Evolutionary conservation across 2,888 invertebrate species (phyloP).

Genomic region (Carabus problematicus): DNA sequence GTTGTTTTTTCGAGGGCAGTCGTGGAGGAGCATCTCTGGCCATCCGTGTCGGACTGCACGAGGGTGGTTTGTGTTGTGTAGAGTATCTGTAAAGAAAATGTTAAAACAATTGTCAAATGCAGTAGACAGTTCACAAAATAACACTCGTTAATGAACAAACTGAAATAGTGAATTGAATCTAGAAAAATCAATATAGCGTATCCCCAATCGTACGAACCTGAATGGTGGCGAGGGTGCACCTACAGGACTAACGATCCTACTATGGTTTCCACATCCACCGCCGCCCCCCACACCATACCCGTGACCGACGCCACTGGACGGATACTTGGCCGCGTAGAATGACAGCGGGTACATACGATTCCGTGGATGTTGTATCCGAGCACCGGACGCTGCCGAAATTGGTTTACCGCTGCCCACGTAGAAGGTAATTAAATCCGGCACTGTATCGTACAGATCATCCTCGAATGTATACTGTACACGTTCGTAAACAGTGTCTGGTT

Average conservation of each 20-base stretch:
- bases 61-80: constrained; percentile 56
- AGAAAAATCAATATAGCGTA: too few species aligned
- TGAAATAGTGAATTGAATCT: too few species aligned
- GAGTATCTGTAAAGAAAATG: constrained; percentile 46
- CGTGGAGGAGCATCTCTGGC: constrained; percentile 61
- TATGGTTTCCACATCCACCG: constrained; percentile 55
- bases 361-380: constrained; percentile 84
- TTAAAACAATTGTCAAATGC: background rate
- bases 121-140: too few species aligned
- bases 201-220: constrained; percentile 41
- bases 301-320: constrained; percentile 62
- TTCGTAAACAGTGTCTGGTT: constrained; percentile 91
- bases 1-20: constrained; percentile 69
- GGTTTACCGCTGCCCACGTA: constrained; percentile 91
- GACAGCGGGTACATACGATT: constrained; percentile 82
- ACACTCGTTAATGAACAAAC: too few species aligned
- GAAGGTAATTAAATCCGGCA: constrained; percentile 91
- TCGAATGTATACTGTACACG: constrained; percentile 93
- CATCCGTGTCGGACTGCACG: constrained; percentile 65
- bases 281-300: constrained; percentile 54
- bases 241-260: constrained; percentile 58
- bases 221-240: constrained; percentile 53
- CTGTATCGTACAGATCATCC: constrained; percentile 91
- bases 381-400: constrained; percentile 88
- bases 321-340: constrained; percentile 71